Conservation (phyloP, 2,797 vertebrate genomes). For the Myoxocephalus aenaeus region DNA sequence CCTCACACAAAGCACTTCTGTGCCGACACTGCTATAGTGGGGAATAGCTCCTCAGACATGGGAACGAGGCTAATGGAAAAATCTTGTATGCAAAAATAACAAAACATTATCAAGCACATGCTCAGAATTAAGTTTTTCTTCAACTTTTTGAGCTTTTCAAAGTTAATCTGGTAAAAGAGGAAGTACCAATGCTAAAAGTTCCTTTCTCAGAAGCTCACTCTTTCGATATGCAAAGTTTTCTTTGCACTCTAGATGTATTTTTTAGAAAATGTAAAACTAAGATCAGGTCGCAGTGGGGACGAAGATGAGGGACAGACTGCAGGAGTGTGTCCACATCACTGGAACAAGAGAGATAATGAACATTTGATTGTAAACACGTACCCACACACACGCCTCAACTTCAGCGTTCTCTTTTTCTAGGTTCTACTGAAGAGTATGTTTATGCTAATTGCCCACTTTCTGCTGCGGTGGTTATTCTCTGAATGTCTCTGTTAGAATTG, state of each 20-base stretch:
- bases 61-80: conserved; percentile 35
- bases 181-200: background rate
- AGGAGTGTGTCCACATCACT: conserved; percentile 41
- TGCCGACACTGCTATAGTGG: background rate
- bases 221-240: conserved; percentile 4
- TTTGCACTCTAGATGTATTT: conserved; percentile 4
- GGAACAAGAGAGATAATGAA: conserved; percentile 72
- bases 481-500: conserved; percentile 66
- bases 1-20: conserved; percentile 3
- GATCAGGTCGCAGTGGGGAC: conserved; percentile 3
- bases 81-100: conserved; percentile 6
- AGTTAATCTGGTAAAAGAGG: background rate
- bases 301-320: conserved; percentile 27
- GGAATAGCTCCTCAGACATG: conserved; percentile 24
- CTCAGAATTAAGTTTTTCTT: background rate
- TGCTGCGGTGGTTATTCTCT: conserved; percentile 64
- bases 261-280: conserved; percentile 4
- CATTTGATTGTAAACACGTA: conserved; percentile 55
- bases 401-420: conserved; percentile 49
- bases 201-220: conserved; percentile 17
- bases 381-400: conserved; percentile 8
- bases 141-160: background rate
- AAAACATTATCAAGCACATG: background rate
- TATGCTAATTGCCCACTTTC: conserved; percentile 72
- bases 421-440: conserved; percentile 59